Evolutionary conservation across 2,888 invertebrate genomes (phyloP).

Genomic region (Troides aeacus): DNA sequence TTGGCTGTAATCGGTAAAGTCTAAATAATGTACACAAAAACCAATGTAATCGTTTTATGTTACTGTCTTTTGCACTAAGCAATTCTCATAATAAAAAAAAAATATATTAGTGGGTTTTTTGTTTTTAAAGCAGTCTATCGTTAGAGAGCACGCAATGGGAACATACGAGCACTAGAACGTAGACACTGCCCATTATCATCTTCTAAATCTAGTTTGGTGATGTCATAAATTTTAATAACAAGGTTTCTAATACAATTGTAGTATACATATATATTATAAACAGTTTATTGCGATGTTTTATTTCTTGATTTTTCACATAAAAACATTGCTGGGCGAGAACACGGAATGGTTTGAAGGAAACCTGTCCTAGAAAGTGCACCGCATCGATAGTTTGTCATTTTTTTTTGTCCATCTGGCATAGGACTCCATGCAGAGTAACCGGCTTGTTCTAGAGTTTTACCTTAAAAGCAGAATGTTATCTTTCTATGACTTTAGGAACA

Average conservation of each 20-base stretch:
- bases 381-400: conserved; percentile 42
- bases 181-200: background rate
- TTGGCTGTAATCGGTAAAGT: conserved; percentile 63
- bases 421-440: conserved; percentile 53
- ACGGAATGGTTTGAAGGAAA: conserved; percentile 43
- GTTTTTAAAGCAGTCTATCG: background rate
- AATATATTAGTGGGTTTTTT: background rate
- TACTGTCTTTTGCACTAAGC: background rate
- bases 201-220: background rate
- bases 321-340: conserved; percentile 51
- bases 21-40: conserved; percentile 55
- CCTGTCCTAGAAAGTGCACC: conserved; percentile 53
- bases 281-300: background rate
- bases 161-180: background rate
- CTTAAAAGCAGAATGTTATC: conserved; percentile 24
- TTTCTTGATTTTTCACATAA: conserved; percentile 47
- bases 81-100: background rate
- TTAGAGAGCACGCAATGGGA: background rate
- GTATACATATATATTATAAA: background rate
- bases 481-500: background rate
- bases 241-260: background rate
- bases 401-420: conserved; percentile 35
- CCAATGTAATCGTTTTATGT: conserved; percentile 50
- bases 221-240: background rate
- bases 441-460: conserved; percentile 47